Percentiles rank a stretch among this genome's conserved stretches.
Evolutionary conservation across 2,113 vertebrate species (phyloP).

Genomic region (Sylvilagus bachmani): DNA sequence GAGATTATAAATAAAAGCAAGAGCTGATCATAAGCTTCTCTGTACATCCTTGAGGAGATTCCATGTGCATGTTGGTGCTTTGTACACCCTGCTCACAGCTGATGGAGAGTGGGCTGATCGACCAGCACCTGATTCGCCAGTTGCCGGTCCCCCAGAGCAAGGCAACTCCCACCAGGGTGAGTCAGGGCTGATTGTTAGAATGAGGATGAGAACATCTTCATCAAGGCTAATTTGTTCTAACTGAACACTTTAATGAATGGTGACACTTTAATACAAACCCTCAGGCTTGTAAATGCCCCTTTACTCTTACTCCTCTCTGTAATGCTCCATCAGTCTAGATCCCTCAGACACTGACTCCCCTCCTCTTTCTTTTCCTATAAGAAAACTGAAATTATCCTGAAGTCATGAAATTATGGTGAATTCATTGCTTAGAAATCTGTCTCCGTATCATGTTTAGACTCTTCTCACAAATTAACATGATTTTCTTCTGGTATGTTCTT

Average conservation of each 20-base stretch:
- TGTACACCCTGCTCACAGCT: background rate
- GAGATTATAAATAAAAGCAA: background rate
- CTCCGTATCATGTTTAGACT: background rate
- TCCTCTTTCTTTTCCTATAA: background rate
- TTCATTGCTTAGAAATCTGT: background rate
- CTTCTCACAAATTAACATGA: background rate
- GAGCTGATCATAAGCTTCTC: background rate
- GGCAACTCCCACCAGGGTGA: background rate
- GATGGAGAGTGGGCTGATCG: background rate
- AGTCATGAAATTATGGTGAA: background rate
- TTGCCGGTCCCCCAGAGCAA: too few species aligned
- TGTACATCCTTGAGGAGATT: background rate
- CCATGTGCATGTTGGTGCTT: background rate
- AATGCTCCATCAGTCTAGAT: background rate
- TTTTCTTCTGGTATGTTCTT: background rate
- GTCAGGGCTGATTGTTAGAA: background rate
- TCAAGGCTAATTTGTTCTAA: background rate
- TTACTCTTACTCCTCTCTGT: background rate
- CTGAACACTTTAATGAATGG: background rate
- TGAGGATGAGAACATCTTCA: background rate
- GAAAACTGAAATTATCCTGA: constrained; percentile 42
- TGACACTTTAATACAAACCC: background rate
- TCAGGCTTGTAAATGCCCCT: background rate
- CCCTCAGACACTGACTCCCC: background rate
- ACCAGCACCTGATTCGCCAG: background rate